Base-by-base conservation (phyloP, 1,140 invertebrate genomes). In the Leptinotarsa undecemlineata region DNA sequence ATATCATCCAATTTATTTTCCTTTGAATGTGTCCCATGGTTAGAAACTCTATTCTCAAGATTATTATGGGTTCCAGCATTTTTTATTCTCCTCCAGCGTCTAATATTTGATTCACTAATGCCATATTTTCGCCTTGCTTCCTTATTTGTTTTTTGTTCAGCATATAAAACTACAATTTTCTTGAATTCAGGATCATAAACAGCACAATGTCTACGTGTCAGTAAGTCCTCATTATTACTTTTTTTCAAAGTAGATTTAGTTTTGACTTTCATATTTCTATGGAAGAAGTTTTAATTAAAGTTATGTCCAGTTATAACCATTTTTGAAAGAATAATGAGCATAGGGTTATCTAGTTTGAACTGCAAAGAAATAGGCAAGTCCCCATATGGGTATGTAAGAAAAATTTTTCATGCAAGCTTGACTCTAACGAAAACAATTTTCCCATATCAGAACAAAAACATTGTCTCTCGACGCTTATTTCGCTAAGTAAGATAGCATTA, bases 161-260 rank as follows among this genome's bases (percentile, higher is more conserved):
- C 81, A 70, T 78, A 83, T n/a, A 79, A 68, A 13, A 83, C 76
- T 42, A 84, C 81, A 3, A 74, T 61, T 66, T 79, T 78, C 73
- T 83, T 84, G 64, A 84, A 82, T 14, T 74, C 68, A 11, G 77
- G 75, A 21, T 81, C 80, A 61, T 82, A 83, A 33, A 62, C 48
- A 2, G 74, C 33, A 19, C 62, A 64, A 13, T 73, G 62, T 19
- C 42, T 68, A 26, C 26, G 33, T 57, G 67, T 68, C 69, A 57
- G 51, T 2, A 71, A 13, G 14, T 57, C 51, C 17, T 57, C n/a
- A 71, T 60, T 48, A 19, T 19, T 72, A 64, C 17, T 64, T 61
- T n/a, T n/a, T 64, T 33, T 64, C 14, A 64, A 15, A 15, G 20
- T 8, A 33, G 63, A n/a, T 64, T 64, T 64, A 33, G 15, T 64